Conservation (phyloP, 2,113 vertebrate genomes). For the Corythornis vintsioides region DNA sequence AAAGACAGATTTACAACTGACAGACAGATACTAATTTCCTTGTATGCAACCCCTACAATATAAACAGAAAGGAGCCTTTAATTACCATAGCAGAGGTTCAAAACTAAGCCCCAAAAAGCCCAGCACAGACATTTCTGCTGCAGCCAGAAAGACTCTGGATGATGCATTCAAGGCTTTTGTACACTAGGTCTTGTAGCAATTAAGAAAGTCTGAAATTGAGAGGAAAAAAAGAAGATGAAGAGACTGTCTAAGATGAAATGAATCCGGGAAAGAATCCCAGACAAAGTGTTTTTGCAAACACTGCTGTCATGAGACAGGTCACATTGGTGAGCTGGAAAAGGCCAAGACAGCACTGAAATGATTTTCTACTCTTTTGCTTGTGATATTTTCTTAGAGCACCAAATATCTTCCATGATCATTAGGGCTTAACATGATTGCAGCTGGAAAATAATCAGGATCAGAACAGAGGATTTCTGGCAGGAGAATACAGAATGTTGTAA, state of each 20-base stretch:
- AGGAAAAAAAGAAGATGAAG: not conserved
- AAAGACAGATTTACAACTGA: not conserved
- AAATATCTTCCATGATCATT: not conserved
- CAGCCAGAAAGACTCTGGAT: not conserved
- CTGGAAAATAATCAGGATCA: not conserved
- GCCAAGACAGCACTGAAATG: not conserved
- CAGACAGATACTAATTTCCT: not conserved
- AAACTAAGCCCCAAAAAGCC: not conserved
- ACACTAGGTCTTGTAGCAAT: not conserved
- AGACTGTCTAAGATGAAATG: not conserved
- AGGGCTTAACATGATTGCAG: not conserved
- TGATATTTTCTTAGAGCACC: not conserved
- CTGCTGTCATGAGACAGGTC: not conserved
- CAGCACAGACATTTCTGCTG: not conserved
- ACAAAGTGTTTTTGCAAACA: not conserved
- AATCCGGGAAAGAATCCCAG: not conserved
- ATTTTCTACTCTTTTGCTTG: not conserved
- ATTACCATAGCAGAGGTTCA: not conserved
- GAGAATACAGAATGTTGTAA: not conserved
- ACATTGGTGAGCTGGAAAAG: not conserved
- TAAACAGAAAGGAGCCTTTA: not conserved
- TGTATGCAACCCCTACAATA: not conserved
- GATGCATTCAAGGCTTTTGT: not conserved
- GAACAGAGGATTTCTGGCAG: not conserved
- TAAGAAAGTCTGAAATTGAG: not conserved